Percentiles rank a stretch among this genome's conserved stretches.
These are phyloP conservation scores for Phaethon lepturus DNA, from an alignment of 2,113 vertebrate species.

Conservation along the genomic window DNA sequence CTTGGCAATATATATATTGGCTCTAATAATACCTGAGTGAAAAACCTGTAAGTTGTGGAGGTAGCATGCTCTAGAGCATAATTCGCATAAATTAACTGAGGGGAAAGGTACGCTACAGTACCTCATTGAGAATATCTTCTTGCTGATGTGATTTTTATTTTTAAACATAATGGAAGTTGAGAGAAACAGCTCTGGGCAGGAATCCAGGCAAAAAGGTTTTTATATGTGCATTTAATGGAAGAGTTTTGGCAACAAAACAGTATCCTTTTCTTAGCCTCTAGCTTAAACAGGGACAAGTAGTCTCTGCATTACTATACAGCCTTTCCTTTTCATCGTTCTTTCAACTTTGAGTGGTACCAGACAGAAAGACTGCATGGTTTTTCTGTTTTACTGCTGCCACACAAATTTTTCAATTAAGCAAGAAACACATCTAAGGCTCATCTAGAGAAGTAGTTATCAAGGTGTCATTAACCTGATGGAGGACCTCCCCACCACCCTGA, in stretches of 20 bases:
- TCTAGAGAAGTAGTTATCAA: background rate
- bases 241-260: constrained; percentile 39
- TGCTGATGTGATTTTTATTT: constrained; percentile 41
- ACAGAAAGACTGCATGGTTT: background rate
- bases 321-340: background rate
- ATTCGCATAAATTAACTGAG: constrained; percentile 24
- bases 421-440: background rate
- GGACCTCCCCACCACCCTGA: background rate
- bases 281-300: constrained; percentile 17
- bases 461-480: background rate
- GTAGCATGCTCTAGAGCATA: constrained; percentile 10
- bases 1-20: background rate
- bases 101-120: background rate
- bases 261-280: constrained; percentile 39
- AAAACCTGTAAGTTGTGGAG: constrained; percentile 9
- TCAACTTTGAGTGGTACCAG: background rate
- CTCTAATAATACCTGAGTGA: constrained; percentile 13
- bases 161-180: constrained; percentile 61
- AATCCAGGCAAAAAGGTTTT: constrained; percentile 25
- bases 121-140: constrained; percentile 33
- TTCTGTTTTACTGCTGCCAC: background rate
- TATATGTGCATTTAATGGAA: constrained; percentile 29
- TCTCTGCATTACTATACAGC: background rate
- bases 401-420: background rate
- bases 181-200: constrained; percentile 56